Percentiles rank a stretch among this genome's conserved stretches.
Conservation (phyloP, 2,888 invertebrate species). For the Ophion obscuratus region DNA sequence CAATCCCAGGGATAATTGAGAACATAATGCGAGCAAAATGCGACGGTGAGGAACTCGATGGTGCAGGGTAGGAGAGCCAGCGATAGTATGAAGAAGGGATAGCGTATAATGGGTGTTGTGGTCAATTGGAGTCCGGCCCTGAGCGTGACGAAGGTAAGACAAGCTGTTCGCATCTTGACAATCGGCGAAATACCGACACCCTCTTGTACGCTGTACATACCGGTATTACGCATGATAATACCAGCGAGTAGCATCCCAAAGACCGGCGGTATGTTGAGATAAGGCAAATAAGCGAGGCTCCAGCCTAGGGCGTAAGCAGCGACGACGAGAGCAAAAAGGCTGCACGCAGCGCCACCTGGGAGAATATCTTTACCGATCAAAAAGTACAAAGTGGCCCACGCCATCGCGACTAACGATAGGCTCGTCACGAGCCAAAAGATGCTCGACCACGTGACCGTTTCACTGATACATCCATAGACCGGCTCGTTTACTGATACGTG, state of each 20-base stretch:
- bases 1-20: slow-evolving; percentile 79
- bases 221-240: slow-evolving; percentile 79
- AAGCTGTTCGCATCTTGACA: slow-evolving; percentile 77
- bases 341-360: slow-evolving; percentile 75
- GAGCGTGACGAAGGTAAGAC: slow-evolving; percentile 79
- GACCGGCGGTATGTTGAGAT: slow-evolving; percentile 85
- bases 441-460: slow-evolving; percentile 74
- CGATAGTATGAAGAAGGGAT: slow-evolving; percentile 74
- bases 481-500: slow-evolving; percentile 72
- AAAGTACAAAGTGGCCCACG: slow-evolving; percentile 74
- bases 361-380: slow-evolving; percentile 75
- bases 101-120: slow-evolving; percentile 74
- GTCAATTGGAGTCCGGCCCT: slow-evolving; percentile 80
- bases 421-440: slow-evolving; percentile 74
- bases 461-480: slow-evolving; percentile 60
- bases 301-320: slow-evolving; percentile 77
- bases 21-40: slow-evolving; percentile 72
- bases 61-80: slow-evolving; percentile 78
- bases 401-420: slow-evolving; percentile 60
- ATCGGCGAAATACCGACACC: slow-evolving; percentile 72
- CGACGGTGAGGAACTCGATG: slow-evolving; percentile 74
- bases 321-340: slow-evolving; percentile 74
- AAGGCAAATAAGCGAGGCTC: slow-evolving; percentile 76
- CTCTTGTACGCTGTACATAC: slow-evolving; percentile 75
- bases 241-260: slow-evolving; percentile 88